Evolutionary conservation across 1,140 invertebrate species (phyloP).

Genomic region (Tetranychus cinnabarinus): DNA sequence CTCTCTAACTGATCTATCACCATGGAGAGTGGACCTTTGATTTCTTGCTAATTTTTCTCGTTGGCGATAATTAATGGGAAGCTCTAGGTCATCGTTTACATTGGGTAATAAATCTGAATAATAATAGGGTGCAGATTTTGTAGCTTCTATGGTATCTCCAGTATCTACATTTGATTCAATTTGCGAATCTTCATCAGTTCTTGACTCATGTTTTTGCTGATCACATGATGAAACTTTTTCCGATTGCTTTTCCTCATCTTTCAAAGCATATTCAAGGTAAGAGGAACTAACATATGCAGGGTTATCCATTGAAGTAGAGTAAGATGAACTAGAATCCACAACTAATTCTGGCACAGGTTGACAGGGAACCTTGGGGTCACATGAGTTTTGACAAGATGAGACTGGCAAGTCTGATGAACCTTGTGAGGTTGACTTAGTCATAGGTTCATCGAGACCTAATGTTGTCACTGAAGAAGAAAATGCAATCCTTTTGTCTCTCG

Average conservation of each 20-base stretch:
- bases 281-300: constrained; percentile 1
- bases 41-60: no score
- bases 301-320: neutral
- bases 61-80: no score
- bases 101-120: constrained; percentile 43
- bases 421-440: no score
- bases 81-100: neutral
- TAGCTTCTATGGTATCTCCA: neutral
- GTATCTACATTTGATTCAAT: neutral
- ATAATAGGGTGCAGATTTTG: constrained; percentile 42
- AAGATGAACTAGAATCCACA: neutral
- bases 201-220: neutral
- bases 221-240: neutral
- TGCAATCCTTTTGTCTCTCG: neutral
- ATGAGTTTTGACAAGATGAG: no score
- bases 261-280: neutral
- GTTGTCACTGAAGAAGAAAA: no score
- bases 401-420: no score
- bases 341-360: no score
- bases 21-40: no score
- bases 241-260: neutral
- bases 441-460: no score
- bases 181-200: neutral
- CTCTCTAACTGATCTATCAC: no score
- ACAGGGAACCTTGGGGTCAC: no score